Evolutionary conservation across 2,888 invertebrate species (phyloP), one percentile per base, ranked within the genome.

Genomic region (Xestobium rufovillosum): DNA sequence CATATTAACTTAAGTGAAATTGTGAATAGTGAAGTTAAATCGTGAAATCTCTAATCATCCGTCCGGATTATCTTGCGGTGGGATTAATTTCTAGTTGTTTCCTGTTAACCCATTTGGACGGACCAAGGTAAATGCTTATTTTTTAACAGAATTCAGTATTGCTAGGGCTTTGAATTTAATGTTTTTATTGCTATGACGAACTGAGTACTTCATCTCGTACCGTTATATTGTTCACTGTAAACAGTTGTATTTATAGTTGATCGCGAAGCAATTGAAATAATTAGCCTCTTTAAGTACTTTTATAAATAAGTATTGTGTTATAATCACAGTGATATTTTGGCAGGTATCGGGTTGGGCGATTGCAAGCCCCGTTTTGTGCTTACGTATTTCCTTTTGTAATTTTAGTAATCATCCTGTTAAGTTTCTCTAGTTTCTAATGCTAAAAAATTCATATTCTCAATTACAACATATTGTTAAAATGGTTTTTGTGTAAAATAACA

Each of bases 101-200:
- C 54, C 55, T 56, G 56, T 61, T 68, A 71, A 78, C 74, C 75
- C 75, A 78, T 75, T 76, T 75, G 80, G 76, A 80, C 80, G 81
- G 78, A 82, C 83, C 81, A 79, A 81, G 80, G 83, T 83, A 75
- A 65, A 70, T 57, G 51, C 27, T 28, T 45, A 62, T 60, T 65
- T 61, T 47, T 52, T 36, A 19, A 23, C n/a, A 9, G n/a, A n/a
- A 17, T 34, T 38, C 31, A 30, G 37, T 44, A 39, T 23, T 31
- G 28, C 14, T 42, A 41, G 38, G 39, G 50, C 56, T 60, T 60
- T 58, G 53, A 60, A 60, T 57, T 41, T 44, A 50, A 57, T 60
- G 60, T 61, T 63, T 61, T 60, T 51, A 39, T 59, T 55, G 34
- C 51, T 49, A 44, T 46, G 43, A 44, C 43, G 48, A 47, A 50